These are phyloP conservation scores for Hippasteria phrygiana DNA, from an alignment of 53 echinoderm and acorn worm species.

Conservation along the genomic window DNA sequence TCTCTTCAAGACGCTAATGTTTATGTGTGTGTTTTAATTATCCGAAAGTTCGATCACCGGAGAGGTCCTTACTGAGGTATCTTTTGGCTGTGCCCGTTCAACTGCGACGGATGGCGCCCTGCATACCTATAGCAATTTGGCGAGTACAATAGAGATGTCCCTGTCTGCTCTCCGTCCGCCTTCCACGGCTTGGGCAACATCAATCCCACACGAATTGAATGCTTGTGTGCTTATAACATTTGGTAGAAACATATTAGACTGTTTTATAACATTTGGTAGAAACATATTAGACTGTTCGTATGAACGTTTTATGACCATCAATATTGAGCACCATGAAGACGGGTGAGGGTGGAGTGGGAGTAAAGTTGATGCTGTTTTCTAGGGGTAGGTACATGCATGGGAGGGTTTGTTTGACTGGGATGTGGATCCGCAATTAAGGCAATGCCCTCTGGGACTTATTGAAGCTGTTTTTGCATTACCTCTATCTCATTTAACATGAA, in stretches of 20 bases:
- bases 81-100: slow-evolving; percentile 13
- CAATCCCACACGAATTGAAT: too few species aligned
- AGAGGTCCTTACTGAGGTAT: background rate
- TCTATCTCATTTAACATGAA: slow-evolving; percentile 53
- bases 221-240: too few species aligned
- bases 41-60: background rate
- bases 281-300: background rate
- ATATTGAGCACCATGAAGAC: background rate
- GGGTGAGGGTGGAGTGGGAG: background rate
- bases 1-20: slow-evolving; percentile 49
- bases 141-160: background rate
- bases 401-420: background rate
- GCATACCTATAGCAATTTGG: background rate
- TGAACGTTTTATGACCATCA: background rate
- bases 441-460: slow-evolving; percentile 45
- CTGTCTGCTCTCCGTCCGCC: too few species aligned
- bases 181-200: too few species aligned
- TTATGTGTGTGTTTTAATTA: slow-evolving; percentile 55
- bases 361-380: background rate
- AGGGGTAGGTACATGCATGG: background rate
- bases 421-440: background rate
- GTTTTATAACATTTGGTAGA: background rate
- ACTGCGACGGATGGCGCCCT: slow-evolving; percentile 45
- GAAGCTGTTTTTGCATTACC: slow-evolving; percentile 37
- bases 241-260: background rate